Base-by-base conservation (phyloP, 2,888 invertebrate species). In the Biston betularia region DNA sequence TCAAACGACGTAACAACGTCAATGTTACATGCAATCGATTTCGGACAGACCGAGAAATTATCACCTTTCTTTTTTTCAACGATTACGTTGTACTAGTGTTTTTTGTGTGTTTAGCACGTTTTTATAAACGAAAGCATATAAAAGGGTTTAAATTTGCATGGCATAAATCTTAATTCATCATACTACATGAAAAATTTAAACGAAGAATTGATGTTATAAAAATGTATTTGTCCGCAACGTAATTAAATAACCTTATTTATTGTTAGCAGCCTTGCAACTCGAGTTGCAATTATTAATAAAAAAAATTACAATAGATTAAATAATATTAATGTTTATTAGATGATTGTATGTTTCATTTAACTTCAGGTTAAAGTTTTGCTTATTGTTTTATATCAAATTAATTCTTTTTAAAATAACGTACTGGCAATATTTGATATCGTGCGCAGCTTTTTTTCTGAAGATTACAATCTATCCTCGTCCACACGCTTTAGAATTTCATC, bases 401-500 rank as follows among this genome's bases (percentile, higher is more conserved):
- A 65, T 58, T 35, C 50, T 14, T 34, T 44, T 63, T 48, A 54
- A 63, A 55, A 49, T 14, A 63, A 63, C 53, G 48, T 63, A 42
- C 60, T 63, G 42, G 62, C 57, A 75, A 71, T 75, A 72, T 74
- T 79, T 73, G 70, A 75, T 72, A 73, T 72, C 72, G 73, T 76
- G 71, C 75, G 75, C 72, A 77, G 73, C 71, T 75, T 74, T 78
- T 6, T 79, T 75, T 74, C 67, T 69, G 56, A 42, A 57, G 72
- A 83, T 82, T 78, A 74, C 62, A 68, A 83, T 83, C 83, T 81
- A 77, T 77, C 70, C 66, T 79, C 79, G 79, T 82, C 83, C 82
- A 84, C 84, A 84, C 84, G 85, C 82, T 87, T 87, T 83, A 83
- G 80, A 83, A 79, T 90, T 87, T 90, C 90, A 87, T 86, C 87